These are phyloP conservation scores for Zapornia atra DNA, from an alignment of 2,113 vertebrate genomes.

Conservation along the genomic window DNA sequence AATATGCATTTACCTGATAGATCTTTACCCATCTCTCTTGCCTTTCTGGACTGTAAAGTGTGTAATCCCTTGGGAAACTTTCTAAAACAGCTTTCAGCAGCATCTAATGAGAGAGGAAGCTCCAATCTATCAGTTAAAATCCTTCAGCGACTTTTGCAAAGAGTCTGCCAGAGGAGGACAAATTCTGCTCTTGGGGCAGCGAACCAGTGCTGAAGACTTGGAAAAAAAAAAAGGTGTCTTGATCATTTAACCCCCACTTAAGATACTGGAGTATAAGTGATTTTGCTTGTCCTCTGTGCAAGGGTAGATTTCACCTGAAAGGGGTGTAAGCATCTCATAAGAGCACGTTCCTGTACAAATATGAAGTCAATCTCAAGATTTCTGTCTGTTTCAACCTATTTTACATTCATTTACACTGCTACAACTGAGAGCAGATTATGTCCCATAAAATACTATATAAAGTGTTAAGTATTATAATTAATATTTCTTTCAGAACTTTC, in stretches of 20 bases:
- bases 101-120: background rate
- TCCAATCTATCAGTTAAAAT: background rate
- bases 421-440: background rate
- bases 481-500: background rate
- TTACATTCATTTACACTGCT: constrained; percentile 27
- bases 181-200: background rate
- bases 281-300: background rate
- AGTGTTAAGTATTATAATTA: background rate
- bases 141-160: background rate
- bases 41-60: background rate
- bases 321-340: background rate
- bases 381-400: background rate
- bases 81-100: background rate
- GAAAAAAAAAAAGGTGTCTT: background rate
- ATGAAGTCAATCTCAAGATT: background rate
- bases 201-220: background rate
- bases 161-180: background rate
- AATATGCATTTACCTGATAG: background rate
- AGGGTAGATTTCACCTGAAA: background rate
- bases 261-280: background rate
- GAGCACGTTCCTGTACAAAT: background rate
- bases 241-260: background rate
- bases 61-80: background rate
- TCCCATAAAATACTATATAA: background rate
- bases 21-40: background rate